Evolutionary conservation across 2,113 vertebrate genomes (phyloP), one percentile per base, ranked within the genome.

Genomic region (Seriola rivoliana): DNA sequence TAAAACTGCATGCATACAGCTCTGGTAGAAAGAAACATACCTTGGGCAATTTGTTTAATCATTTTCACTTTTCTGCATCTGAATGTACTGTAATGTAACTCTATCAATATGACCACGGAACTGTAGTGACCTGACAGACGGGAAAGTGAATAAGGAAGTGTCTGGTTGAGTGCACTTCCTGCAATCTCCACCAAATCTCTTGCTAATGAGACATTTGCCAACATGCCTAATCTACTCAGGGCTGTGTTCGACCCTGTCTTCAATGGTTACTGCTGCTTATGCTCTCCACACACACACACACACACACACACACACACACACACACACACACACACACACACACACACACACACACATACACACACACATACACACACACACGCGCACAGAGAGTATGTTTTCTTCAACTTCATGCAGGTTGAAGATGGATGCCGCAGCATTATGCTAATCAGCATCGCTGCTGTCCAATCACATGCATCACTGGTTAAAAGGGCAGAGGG

Each of bases 401-500:
- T 80, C 19, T 34, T 72, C 58, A 60, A 71, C 75, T 72, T 86
- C 65, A 71, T 67, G 71, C 68, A 72, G 68, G 67, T 11, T 84
- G 75, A 67, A 80, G 86, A 89, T 62, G 5, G 74, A 84, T 86
- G 78, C 85, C 3, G 14, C 57, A 38, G 72, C 36, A 80, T 86
- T 84, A 89, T 78, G 78, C 81, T 80, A 82, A 91, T 88, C 46
- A 79, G 73, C 52, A 50, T 55, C 74, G 42, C 82, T 77, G 58
- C 60, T 73, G 82, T 85, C 82, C 88, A 90, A 59, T 90, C 76
- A 87, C 77, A 88, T 38, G 72, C 80, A 81, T 78, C 62, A 75
- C 66, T 85, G 77, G 65, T 40, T 76, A 57, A 83, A 80, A 85
- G 74, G 63, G 65, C 71, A 79, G 72, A 78, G 46, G 65, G 48